Conservation (phyloP, 2,113 vertebrate species). For the Coracopsis vasa region DNA sequence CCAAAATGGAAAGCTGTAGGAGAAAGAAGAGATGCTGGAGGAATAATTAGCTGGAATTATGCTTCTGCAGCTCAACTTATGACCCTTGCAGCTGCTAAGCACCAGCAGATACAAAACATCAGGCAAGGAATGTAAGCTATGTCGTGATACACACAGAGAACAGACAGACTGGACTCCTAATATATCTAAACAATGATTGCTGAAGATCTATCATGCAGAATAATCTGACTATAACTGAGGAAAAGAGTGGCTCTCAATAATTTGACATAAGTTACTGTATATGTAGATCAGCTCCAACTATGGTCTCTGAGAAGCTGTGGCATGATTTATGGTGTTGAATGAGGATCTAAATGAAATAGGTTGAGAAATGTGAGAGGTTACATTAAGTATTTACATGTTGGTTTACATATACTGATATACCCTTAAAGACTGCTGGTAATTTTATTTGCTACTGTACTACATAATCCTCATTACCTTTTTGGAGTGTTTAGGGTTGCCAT, state of each 20-base stretch:
- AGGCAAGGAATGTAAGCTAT: not conserved
- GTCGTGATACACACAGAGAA: not conserved
- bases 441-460: not conserved
- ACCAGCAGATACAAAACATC: not conserved
- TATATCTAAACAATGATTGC: not conserved
- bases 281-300: not conserved
- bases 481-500: not conserved
- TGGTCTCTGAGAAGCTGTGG: not conserved
- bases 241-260: not conserved
- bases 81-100: not conserved
- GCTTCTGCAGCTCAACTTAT: not conserved
- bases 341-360: not conserved
- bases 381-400: not conserved
- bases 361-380: not conserved
- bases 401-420: not conserved
- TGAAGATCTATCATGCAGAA: not conserved
- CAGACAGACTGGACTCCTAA: not conserved
- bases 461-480: not conserved
- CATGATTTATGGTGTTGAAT: not conserved
- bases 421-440: not conserved
- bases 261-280: not conserved
- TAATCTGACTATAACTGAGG: not conserved
- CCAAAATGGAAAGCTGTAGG: not conserved
- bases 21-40: not conserved
- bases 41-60: not conserved